phyloP scores from a whole-genome alignment of 2,797 vertebrate genomes.

The Gambelia wislizenii region DNA sequence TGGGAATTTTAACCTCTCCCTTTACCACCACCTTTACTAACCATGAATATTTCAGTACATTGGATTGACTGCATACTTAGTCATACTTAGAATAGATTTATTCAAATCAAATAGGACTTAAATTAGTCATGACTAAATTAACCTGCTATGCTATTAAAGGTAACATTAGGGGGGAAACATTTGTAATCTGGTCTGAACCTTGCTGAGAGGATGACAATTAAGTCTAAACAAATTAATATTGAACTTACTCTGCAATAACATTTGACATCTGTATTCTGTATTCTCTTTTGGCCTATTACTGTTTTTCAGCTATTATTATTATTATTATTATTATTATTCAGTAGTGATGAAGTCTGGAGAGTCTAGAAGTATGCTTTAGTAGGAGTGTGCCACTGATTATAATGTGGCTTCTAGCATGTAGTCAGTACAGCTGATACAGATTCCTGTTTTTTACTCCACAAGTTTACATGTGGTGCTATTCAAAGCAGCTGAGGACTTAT shows the following conservation, averaged over 20 bases:
- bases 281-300: neutral
- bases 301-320: neutral
- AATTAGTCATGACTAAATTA: neutral
- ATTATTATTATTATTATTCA: too few species aligned
- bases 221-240: conserved; percentile 3
- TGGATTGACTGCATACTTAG: neutral
- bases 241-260: neutral
- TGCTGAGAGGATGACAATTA: neutral
- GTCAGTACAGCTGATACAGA: neutral
- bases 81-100: neutral
- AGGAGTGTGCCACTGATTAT: neutral
- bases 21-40: neutral
- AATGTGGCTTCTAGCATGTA: neutral
- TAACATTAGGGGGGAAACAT: neutral
- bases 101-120: neutral
- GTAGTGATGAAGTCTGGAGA: neutral
- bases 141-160: neutral
- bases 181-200: neutral
- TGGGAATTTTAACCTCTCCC: neutral
- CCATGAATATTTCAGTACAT: neutral
- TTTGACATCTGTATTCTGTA: neutral
- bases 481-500: neutral
- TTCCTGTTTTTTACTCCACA: neutral
- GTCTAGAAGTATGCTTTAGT: neutral
- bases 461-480: neutral